These are phyloP conservation scores for Enteromius argenteus DNA, from an alignment of 2,797 vertebrate species.

Conservation along the genomic window DNA sequence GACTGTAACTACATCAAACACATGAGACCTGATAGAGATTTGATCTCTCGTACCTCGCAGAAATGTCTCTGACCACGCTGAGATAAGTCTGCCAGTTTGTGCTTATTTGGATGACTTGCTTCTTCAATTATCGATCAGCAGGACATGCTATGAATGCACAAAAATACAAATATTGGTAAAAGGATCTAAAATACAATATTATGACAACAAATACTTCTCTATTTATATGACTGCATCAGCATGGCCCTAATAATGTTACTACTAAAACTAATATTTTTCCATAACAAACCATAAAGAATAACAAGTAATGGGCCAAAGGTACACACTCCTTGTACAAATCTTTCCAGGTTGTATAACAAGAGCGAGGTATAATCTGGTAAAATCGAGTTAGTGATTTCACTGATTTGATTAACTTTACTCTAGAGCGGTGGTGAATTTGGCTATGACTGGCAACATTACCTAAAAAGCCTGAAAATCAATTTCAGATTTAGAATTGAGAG, in stretches of 20 bases:
- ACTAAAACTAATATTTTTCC: neutral
- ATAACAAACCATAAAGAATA: neutral
- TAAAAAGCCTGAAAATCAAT: neutral
- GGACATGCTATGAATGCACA: neutral
- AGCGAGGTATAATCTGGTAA: neutral
- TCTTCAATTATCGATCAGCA: neutral
- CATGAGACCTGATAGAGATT: neutral
- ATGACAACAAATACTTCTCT: neutral
- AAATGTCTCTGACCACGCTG: neutral
- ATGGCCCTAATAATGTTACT: neutral
- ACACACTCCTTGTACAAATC: neutral
- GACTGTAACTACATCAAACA: neutral
- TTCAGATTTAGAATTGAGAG: neutral
- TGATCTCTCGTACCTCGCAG: neutral
- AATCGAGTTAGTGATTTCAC: neutral
- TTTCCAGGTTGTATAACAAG: neutral
- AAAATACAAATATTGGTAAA: conserved; percentile 6
- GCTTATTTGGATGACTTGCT: neutral
- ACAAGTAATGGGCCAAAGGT: neutral
- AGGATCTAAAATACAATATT: conserved; percentile 11
- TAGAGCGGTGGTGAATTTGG: neutral
- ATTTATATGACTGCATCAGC: neutral
- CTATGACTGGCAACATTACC: neutral
- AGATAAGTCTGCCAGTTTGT: neutral
- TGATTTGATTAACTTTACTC: neutral